phyloP scores from a whole-genome alignment of 2,797 vertebrate genomes.

The Ptychadena robeensis region DNA sequence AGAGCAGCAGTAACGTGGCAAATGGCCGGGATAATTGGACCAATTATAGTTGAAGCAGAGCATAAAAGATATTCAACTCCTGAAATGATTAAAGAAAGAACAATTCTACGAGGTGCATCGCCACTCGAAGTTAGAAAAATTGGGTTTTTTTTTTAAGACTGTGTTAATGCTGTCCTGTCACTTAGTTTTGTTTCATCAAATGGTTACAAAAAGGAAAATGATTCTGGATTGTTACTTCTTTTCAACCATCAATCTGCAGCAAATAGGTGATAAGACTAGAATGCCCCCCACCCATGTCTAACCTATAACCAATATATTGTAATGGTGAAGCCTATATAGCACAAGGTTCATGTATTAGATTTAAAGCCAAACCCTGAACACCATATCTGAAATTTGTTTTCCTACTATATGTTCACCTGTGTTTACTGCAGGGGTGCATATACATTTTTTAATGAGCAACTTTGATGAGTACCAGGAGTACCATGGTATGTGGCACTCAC shows the following conservation, averaged over 20 bases:
- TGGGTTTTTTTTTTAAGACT: not conserved
- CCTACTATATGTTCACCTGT: too few relatives aligned
- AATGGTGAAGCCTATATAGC: too few relatives aligned
- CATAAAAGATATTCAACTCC: constrained; percentile 15
- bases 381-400: too few relatives aligned
- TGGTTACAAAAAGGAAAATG: not conserved
- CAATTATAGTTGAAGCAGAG: constrained; percentile 31
- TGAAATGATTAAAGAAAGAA: constrained; percentile 23
- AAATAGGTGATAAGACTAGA: too few relatives aligned
- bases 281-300: too few relatives aligned
- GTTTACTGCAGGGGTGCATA: too few relatives aligned
- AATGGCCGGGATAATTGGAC: constrained; percentile 53
- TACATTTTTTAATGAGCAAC: too few relatives aligned
- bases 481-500: too few relatives aligned
- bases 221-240: not conserved
- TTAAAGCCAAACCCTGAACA: too few relatives aligned
- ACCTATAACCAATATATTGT: too few relatives aligned
- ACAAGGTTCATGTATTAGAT: too few relatives aligned
- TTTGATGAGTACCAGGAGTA: too few relatives aligned
- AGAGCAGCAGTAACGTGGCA: constrained; percentile 45
- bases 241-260: not conserved
- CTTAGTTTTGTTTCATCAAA: not conserved
- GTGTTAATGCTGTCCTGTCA: not conserved
- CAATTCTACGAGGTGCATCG: not conserved
- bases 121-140: not conserved